Evolutionary conservation across 2,113 vertebrate species (phyloP).

Genomic region (Setophaga petechia): DNA sequence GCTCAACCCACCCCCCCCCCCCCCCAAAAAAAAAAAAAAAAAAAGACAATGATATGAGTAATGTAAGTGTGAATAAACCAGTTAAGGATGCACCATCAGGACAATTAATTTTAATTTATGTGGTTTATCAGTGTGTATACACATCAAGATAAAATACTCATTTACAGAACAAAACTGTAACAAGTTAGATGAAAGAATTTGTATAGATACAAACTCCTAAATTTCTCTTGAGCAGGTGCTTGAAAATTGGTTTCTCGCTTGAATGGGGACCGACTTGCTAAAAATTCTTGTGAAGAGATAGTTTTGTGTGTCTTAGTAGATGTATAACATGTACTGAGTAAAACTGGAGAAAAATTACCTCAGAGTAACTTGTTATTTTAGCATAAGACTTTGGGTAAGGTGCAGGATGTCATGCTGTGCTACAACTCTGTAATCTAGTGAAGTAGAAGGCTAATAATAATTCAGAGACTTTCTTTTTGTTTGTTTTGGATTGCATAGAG

Average conservation of each 20-base stretch:
- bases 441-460: slow-evolving; percentile 25
- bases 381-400: slow-evolving; percentile 6
- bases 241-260: slow-evolving; percentile 30
- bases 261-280: neutral
- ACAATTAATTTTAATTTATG: neutral
- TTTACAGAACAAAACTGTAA: neutral
- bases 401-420: neutral
- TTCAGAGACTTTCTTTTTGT: slow-evolving; percentile 16
- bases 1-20: neutral
- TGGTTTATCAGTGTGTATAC: neutral
- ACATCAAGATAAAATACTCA: neutral
- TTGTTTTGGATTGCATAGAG: slow-evolving; percentile 6
- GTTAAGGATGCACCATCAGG: neutral
- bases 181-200: neutral
- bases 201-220: neutral
- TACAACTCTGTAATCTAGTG: neutral
- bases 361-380: slow-evolving; percentile 46
- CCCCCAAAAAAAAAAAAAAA: neutral
- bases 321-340: neutral
- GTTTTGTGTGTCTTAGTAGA: slow-evolving; percentile 24
- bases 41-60: neutral
- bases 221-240: slow-evolving; percentile 22
- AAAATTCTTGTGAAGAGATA: slow-evolving; percentile 1
- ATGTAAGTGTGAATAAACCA: neutral
- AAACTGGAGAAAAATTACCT: slow-evolving; percentile 20